Evolutionary conservation across 2,113 vertebrate genomes (phyloP), one percentile per base, ranked within the genome.

Genomic region (Phrynocephalus versicolor): DNA sequence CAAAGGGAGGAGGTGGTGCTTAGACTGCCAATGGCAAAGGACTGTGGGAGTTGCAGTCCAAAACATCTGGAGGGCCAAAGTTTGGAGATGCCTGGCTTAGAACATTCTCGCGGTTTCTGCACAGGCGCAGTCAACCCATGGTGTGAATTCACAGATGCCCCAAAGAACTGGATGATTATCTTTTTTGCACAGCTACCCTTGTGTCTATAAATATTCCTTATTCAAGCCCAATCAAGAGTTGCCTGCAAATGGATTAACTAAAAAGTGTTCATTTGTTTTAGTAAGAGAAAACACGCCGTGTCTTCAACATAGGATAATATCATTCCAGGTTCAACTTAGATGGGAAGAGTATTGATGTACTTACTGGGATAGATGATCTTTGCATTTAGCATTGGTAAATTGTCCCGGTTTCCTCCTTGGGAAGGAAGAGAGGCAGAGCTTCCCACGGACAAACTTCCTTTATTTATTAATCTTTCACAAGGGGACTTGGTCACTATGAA

Each of bases 291-390:
- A 18, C 65, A 55, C 19, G 35, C 45, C 51, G 30, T 5, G n/a
- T 35, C 75, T 64, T 71, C 30, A 62, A 0, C 23, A 0, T n/a
- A 73, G 41, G 35, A 41, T n/a, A 21, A 81, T 60, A 15, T 72
- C 58, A 71, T 77, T 72, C 18, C 1, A 33, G 51, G 73, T 57
- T 80, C 35, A 69, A 12, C 0, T n/a, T 89, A 88, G 5, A 0
- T 45, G 6, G 27, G 37, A 60, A 35, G 18, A 1, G 16, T 69
- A 71, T 6, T 73, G 33, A 79, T 1, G 55, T 78, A 96, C 97
- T 96, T 89, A 99, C 99, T 97, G 7, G 98, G 97, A 90, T 97
- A 99, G 18, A 99, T 95, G 89, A 98, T 97, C 95, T 98, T 99
- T 69, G 97, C 95, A 93, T 97, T 98, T 78, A 99, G 95, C 87